phyloP scores from a whole-genome alignment of 2,113 vertebrate genomes.

The Hippocampus mohnikei region DNA sequence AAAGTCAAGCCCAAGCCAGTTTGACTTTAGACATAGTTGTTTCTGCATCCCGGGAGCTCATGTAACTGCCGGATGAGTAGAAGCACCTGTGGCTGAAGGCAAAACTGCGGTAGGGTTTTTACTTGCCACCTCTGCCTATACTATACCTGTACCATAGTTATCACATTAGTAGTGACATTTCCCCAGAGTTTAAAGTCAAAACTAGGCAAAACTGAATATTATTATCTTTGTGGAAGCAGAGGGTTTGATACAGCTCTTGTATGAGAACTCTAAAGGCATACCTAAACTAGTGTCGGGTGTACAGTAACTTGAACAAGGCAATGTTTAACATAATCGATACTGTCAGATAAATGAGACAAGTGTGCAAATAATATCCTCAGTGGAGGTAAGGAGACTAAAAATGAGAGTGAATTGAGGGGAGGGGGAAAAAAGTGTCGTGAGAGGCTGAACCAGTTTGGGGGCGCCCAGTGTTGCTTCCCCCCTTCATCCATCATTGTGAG shows the following conservation, averaged over 20 bases:
- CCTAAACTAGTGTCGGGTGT: not conserved
- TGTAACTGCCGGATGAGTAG: no score
- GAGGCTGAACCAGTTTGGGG: slow-evolving; percentile 36
- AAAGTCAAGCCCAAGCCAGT: no score
- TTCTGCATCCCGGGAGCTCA: no score
- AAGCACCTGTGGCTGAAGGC: no score
- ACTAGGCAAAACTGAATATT: not conserved
- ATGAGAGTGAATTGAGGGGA: not conserved
- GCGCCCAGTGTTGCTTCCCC: slow-evolving; percentile 35
- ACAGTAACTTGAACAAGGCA: not conserved
- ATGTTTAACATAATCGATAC: not conserved
- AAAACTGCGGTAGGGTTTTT: no score
- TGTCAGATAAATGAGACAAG: not conserved
- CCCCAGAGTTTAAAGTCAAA: not conserved
- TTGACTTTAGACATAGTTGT: no score
- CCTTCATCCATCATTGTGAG: slow-evolving; percentile 58
- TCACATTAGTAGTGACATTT: not conserved
- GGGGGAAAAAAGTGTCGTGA: slow-evolving; percentile 16
- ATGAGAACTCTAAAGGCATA: not conserved
- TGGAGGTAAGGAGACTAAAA: not conserved
- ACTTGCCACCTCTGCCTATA: no score
- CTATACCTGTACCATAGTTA: no score
- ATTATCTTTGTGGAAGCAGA: not conserved
- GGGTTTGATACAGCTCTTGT: not conserved
- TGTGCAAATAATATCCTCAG: not conserved